Conservation (phyloP, 2,888 invertebrate species). For the Standfussiana lucernea region DNA sequence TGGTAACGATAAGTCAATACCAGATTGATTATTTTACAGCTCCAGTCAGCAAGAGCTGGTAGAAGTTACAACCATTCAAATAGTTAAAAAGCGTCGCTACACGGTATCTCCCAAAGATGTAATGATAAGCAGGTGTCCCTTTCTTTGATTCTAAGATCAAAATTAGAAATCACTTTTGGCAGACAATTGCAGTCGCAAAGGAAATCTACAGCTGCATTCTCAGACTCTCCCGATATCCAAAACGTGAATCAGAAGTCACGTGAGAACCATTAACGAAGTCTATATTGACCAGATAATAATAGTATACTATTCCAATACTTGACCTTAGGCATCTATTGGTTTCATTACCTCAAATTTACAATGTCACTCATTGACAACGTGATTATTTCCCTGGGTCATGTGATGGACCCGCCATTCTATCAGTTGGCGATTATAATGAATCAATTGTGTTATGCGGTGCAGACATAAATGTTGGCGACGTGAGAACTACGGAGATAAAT, state of each 20-base stretch:
- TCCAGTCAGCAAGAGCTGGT: neutral
- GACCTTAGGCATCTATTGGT: slow-evolving; percentile 55
- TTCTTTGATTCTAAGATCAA: slow-evolving; percentile 28
- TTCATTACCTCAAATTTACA: slow-evolving; percentile 57
- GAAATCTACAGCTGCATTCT: slow-evolving; percentile 29
- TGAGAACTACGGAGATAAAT: slow-evolving; percentile 3
- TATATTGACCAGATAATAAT: slow-evolving; percentile 30
- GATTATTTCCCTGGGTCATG: slow-evolving; percentile 44
- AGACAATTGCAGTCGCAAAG: slow-evolving; percentile 22
- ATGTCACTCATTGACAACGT: slow-evolving; percentile 48
- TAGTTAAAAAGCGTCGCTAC: neutral
- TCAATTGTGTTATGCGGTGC: slow-evolving; percentile 11
- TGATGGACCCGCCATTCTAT: slow-evolving; percentile 26
- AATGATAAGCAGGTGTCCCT: slow-evolving; percentile 18
- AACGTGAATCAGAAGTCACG: slow-evolving; percentile 35
- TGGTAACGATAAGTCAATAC: neutral
- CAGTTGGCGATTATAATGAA: slow-evolving; percentile 31
- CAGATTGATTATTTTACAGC: neutral
- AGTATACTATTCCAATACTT: slow-evolving; percentile 36
- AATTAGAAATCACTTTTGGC: slow-evolving; percentile 53
- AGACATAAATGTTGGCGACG: slow-evolving; percentile 12
- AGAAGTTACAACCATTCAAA: neutral
- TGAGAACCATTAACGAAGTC: slow-evolving; percentile 25
- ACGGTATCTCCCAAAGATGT: neutral
- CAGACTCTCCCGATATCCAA: slow-evolving; percentile 5